Evolutionary conservation across 2,888 invertebrate species (phyloP).

Genomic region (Scaptodrosophila latifasciaeformis): DNA sequence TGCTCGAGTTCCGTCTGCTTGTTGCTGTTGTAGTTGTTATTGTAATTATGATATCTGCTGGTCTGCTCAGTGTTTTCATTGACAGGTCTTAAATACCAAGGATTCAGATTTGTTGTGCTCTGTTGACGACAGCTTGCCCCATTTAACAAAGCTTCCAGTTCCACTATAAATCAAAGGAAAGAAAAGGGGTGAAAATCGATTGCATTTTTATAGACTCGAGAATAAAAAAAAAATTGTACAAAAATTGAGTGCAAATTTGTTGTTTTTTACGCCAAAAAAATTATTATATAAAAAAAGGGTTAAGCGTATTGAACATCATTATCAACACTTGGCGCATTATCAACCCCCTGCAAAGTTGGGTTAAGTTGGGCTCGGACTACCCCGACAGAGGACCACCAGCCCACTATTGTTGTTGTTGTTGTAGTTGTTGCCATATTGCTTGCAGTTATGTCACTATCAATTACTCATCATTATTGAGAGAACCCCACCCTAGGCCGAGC

Average conservation of each 20-base stretch:
- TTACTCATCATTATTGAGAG: constrained; percentile 61
- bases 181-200: constrained; percentile 29
- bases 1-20: constrained; percentile 15
- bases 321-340: constrained; percentile 52
- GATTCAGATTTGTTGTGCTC: constrained; percentile 41
- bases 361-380: too few species aligned
- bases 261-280: constrained; percentile 41
- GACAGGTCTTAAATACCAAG: constrained; percentile 63
- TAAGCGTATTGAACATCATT: constrained; percentile 45
- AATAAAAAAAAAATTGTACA: constrained; percentile 3
- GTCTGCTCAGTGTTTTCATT: constrained; percentile 21
- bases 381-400: background rate
- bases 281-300: constrained; percentile 30
- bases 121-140: constrained; percentile 50
- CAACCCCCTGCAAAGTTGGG: constrained; percentile 21
- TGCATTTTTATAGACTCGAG: constrained; percentile 56
- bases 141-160: constrained; percentile 17
- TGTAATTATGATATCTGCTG: constrained; percentile 62
- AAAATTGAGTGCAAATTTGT: constrained; percentile 53
- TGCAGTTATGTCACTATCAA: constrained; percentile 63
- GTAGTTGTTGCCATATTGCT: constrained; percentile 32
- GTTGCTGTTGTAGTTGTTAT: constrained; percentile 21
- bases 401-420: too few species aligned
- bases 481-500: background rate
- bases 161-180: constrained; percentile 52